Evolutionary conservation across 2,113 vertebrate species (phyloP), one percentile per base, ranked within the genome.

Genomic region (Equus przewalskii): DNA sequence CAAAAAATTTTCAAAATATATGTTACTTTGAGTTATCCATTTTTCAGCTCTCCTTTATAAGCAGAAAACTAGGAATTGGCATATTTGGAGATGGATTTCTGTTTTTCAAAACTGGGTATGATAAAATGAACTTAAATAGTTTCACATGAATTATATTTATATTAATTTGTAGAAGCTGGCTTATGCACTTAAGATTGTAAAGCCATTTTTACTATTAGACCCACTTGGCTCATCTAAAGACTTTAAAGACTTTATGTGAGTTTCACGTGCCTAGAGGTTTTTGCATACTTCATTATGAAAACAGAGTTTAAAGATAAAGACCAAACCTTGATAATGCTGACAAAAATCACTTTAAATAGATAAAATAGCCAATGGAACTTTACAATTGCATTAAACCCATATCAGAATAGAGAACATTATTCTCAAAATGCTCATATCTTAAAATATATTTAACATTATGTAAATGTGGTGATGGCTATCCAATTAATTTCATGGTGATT

Each of bases 301-400:
- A 91, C 80, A 98, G 72, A 93, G 49, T 94, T 96, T 97, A 94
- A 92, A 92, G 56, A 93, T 89, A 94, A 96, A 98, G 51, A 79
- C 72, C 44, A 91, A 60, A n/a, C 58, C 83, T 89, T 81, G 79
- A 75, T 81, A 89, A 92, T 24, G 49, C 56, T 97, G 93, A 94
- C 88, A 92, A 96, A 95, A 92, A 81, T 92, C 81, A 82, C 73
- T 60, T 60, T 94, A 95, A 69, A 19, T 56, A 46, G 82, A 70
- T 62, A 86, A 91, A 80, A 92, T 36, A 97, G 84, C 46, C 3
- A 30, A 12, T 10, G 72, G 91, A 41, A 56, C 54, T 97, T 88
- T 97, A 30, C 46, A 91, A 67, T 0, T 41, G 16, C 49, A 36
- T 0, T 94, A 94, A 92, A 95, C 7, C n/a, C 15, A 8, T 60